Conservation (phyloP, 2,797 vertebrate species). For the Sebastes vulpes region DNA sequence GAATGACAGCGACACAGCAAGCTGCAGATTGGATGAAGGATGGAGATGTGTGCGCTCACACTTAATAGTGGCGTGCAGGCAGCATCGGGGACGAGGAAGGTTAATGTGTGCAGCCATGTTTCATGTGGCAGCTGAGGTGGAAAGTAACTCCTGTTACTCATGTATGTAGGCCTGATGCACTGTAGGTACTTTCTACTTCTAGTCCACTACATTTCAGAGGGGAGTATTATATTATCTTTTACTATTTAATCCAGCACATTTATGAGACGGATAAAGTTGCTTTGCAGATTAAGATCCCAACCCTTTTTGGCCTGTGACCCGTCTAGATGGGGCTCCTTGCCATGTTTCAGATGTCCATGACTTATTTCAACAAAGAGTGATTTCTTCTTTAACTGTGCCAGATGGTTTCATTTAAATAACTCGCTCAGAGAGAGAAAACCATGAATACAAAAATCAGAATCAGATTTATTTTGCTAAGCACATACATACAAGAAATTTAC, state of each 20-base stretch:
- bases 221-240: too few relatives aligned
- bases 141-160: neutral
- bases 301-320: neutral
- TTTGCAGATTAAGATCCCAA: neutral
- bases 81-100: neutral
- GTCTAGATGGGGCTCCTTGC: neutral
- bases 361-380: neutral
- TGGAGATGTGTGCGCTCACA: neutral
- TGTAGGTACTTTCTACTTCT: neutral
- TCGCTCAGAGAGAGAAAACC: neutral
- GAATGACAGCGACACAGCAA: neutral
- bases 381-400: neutral
- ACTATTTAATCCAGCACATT: neutral
- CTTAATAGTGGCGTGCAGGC: neutral
- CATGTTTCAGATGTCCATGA: neutral
- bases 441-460: neutral
- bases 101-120: neutral
- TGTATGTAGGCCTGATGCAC: too few relatives aligned
- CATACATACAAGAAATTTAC: too few relatives aligned
- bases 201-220: neutral
- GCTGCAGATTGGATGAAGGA: conserved; percentile 23
- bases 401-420: neutral
- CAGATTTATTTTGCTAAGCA: too few relatives aligned
- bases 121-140: neutral
- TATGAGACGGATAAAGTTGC: neutral